Percentiles rank a stretch among this genome's conserved stretches.
Conservation (phyloP, 2,113 vertebrate genomes). For the Nyctibius bracteatus region DNA sequence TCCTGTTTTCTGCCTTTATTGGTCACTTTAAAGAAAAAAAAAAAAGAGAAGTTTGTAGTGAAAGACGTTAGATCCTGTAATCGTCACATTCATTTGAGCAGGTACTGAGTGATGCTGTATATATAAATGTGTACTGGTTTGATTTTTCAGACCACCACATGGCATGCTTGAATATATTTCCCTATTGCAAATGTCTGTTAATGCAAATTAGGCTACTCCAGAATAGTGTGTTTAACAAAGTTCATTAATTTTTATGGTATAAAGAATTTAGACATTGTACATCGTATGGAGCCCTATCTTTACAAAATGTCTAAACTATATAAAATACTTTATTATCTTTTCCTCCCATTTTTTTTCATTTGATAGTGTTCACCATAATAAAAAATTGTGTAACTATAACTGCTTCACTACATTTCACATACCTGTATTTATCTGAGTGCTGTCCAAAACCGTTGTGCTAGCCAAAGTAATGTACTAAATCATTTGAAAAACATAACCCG, state of each 20-base stretch:
- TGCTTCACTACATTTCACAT: slow-evolving; percentile 94
- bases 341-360: slow-evolving; percentile 73
- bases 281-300: slow-evolving; percentile 78
- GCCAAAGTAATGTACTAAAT: slow-evolving; percentile 86
- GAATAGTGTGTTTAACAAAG: slow-evolving; percentile 86
- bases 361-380: slow-evolving; percentile 81
- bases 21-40: slow-evolving; percentile 75
- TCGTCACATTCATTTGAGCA: slow-evolving; percentile 95
- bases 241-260: slow-evolving; percentile 79
- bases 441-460: slow-evolving; percentile 89
- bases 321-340: slow-evolving; percentile 74
- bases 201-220: slow-evolving; percentile 90
- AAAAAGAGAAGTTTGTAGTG: slow-evolving; percentile 78
- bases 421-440: slow-evolving; percentile 91
- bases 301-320: slow-evolving; percentile 77
- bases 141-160: slow-evolving; percentile 88
- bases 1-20: slow-evolving; percentile 78
- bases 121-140: slow-evolving; percentile 86
- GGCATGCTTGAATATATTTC: slow-evolving; percentile 90
- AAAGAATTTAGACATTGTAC: slow-evolving; percentile 77
- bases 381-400: slow-evolving; percentile 81
- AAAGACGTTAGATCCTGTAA: slow-evolving; percentile 85
- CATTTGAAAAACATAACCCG: slow-evolving; percentile 76
- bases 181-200: slow-evolving; percentile 86
- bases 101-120: slow-evolving; percentile 98